These are phyloP conservation scores for Capreolus pygargus DNA, from an alignment of 2,113 vertebrate genomes.

Conservation along the genomic window DNA sequence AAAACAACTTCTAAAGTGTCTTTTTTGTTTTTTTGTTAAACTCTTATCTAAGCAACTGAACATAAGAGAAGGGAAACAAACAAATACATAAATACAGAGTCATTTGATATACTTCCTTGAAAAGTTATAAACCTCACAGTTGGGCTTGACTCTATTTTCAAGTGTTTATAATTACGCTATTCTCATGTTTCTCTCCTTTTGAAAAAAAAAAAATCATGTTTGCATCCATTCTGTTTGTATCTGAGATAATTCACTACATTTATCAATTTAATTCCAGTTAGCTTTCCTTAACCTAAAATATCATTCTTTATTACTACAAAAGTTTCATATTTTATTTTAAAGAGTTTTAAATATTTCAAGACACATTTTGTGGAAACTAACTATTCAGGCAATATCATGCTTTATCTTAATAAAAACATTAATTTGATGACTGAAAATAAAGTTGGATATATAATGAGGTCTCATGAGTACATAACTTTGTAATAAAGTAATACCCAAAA, in stretches of 20 bases:
- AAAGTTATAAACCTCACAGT: neutral
- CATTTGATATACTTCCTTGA: slow-evolving; percentile 50
- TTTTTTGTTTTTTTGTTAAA: neutral
- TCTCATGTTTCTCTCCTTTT: neutral
- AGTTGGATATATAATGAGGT: slow-evolving; percentile 4
- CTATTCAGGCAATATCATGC: neutral
- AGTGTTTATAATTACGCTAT: slow-evolving; percentile 10
- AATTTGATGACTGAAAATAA: slow-evolving; percentile 24
- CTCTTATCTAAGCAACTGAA: neutral
- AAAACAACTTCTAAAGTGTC: slow-evolving; percentile 19
- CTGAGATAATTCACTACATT: neutral
- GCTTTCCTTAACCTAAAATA: neutral
- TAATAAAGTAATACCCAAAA: neutral
- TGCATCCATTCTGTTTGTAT: neutral
- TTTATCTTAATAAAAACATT: slow-evolving; percentile 6
- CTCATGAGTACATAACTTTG: neutral
- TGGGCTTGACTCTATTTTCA: neutral
- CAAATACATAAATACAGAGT: slow-evolving; percentile 35
- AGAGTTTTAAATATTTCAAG: slow-evolving; percentile 42
- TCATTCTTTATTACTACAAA: neutral
- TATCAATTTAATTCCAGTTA: slow-evolving; percentile 45
- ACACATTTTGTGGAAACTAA: slow-evolving; percentile 3
- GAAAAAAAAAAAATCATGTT: slow-evolving; percentile 34
- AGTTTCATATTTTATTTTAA: neutral
- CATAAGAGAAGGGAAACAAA: neutral